Conservation (phyloP, 2,888 invertebrate species). For the Anagyrus pseudococci region DNA sequence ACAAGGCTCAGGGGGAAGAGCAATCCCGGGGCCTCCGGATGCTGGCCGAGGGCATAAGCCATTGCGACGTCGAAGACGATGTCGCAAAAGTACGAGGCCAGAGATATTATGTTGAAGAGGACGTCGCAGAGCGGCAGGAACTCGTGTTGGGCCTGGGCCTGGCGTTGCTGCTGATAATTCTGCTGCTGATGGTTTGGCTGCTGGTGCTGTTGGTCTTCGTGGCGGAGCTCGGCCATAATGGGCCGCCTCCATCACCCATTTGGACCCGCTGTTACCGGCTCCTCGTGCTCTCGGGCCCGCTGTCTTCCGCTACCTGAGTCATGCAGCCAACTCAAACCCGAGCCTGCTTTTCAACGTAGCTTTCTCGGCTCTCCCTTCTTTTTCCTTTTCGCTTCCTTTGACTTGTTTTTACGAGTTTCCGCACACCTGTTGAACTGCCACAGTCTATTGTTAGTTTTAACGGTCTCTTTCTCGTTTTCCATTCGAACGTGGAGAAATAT, state of each 20-base stretch:
- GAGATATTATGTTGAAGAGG: conserved; percentile 87
- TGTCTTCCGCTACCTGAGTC: not conserved
- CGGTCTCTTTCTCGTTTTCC: too few species aligned
- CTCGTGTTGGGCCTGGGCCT: conserved; percentile 65
- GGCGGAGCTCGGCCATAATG: conserved; percentile 60
- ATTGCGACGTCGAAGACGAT: conserved; percentile 87
- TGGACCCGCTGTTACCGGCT: conserved; percentile 45
- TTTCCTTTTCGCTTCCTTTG: too few species aligned
- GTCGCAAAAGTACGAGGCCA: conserved; percentile 90
- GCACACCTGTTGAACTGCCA: too few species aligned
- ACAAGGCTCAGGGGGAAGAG: conserved; percentile 65
- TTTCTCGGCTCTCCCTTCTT: too few species aligned
- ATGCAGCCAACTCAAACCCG: not conserved
- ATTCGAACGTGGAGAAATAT: too few species aligned
- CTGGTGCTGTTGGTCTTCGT: conserved; percentile 27
- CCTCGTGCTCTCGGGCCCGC: not conserved
- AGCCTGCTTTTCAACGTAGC: too few species aligned
- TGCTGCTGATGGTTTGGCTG: conserved; percentile 39
- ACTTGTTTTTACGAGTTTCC: too few species aligned
- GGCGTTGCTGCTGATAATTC: conserved; percentile 9
- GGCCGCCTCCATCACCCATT: conserved; percentile 57
- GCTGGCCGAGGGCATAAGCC: conserved; percentile 80
- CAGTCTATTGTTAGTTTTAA: too few species aligned
- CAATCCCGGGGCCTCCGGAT: conserved; percentile 48
- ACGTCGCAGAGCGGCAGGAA: conserved; percentile 91